Percentiles rank a stretch among this genome's conserved stretches.
phyloP scores from a whole-genome alignment of 2,888 invertebrate genomes.

The Drosophila meridionalis region DNA sequence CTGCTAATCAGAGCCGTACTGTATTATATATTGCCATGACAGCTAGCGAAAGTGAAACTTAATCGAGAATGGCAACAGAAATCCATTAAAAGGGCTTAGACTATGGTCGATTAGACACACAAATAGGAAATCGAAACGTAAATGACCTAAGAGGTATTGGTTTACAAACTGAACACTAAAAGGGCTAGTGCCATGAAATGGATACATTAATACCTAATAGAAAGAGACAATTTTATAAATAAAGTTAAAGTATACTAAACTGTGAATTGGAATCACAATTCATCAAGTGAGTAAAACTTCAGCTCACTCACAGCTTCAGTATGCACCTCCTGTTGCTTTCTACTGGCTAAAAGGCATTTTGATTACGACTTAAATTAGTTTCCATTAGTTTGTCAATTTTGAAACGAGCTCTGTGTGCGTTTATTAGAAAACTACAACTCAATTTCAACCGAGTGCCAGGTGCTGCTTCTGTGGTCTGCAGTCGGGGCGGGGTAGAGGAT shows the following conservation, averaged over 20 bases:
- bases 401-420: not conserved
- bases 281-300: not conserved
- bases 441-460: constrained; percentile 10
- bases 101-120: constrained; percentile 35
- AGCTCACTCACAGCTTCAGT: not conserved
- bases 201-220: not conserved
- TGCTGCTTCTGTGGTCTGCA: not conserved
- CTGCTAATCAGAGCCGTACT: constrained; percentile 37
- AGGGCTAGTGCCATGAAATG: constrained; percentile 14
- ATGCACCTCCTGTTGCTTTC: not conserved
- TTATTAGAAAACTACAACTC: constrained; percentile 15
- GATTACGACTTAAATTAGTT: too few relatives aligned
- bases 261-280: not conserved
- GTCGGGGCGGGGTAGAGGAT: constrained; percentile 1
- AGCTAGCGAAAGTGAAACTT: constrained; percentile 33
- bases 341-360: not conserved
- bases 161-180: constrained; percentile 42
- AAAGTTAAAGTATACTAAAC: not conserved
- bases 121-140: constrained; percentile 40
- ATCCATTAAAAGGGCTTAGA: constrained; percentile 40
- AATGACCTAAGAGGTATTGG: constrained; percentile 53
- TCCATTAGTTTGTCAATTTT: not conserved
- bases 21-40: constrained; percentile 18
- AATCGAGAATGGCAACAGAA: constrained; percentile 51
- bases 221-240: not conserved